A percentile compares a stretch with the other conserved stretches of the same genome.
phyloP scores from a whole-genome alignment of 2,797 vertebrate genomes.

The Emys orbicularis region DNA sequence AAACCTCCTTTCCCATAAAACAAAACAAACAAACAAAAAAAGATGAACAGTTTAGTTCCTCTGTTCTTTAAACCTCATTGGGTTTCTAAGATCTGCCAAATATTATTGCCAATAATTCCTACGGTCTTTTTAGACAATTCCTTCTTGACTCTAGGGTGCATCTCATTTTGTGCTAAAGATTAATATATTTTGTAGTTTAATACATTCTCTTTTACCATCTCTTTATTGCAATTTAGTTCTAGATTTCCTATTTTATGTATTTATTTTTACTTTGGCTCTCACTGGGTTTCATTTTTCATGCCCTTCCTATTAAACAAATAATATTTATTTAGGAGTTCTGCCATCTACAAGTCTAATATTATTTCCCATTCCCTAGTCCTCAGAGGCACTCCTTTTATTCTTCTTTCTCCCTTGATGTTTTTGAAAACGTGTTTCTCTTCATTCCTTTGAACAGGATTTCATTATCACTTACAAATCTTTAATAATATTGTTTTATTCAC shows the following conservation, averaged over 20 bases:
- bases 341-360: background rate
- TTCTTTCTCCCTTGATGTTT: background rate
- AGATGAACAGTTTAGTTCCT: background rate
- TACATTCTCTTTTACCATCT: background rate
- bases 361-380: background rate
- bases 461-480: accelerated
- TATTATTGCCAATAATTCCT: no score
- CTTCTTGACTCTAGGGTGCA: accelerated
- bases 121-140: no score
- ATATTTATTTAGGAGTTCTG: background rate
- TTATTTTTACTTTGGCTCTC: background rate
- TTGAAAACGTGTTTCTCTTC: background rate
- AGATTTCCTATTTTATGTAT: background rate
- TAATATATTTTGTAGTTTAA: background rate
- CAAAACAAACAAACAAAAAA: no score
- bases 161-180: background rate
- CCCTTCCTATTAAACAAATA: background rate
- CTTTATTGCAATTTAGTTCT: background rate
- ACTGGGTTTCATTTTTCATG: background rate
- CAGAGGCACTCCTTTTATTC: background rate
- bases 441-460: background rate
- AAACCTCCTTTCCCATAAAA: background rate
- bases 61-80: background rate
- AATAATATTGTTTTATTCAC: background rate
- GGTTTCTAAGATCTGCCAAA: no score